These are phyloP conservation scores for Brachyptera putata DNA, from an alignment of 2,888 invertebrate genomes.

Conservation along the genomic window DNA sequence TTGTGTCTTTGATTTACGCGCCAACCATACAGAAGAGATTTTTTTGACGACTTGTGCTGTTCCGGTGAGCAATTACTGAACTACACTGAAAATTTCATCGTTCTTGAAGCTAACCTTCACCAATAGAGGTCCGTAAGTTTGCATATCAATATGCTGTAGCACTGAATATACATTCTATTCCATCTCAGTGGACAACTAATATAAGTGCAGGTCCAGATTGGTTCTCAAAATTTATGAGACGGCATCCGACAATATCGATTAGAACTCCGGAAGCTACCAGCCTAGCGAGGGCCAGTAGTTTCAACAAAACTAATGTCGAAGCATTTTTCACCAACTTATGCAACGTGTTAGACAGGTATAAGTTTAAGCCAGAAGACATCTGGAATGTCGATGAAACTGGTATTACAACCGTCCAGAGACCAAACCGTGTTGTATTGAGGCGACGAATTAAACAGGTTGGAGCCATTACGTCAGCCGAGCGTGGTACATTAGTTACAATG, in stretches of 20 bases:
- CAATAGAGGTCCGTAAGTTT: conserved; percentile 34
- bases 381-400: conserved; percentile 30
- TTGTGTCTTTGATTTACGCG: neutral
- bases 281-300: conserved; percentile 36
- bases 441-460: conserved; percentile 42
- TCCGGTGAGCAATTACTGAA: neutral
- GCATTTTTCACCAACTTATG: conserved; percentile 44
- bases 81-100: neutral
- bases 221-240: conserved; percentile 37
- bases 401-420: conserved; percentile 26
- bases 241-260: conserved; percentile 37
- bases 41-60: neutral
- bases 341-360: conserved; percentile 14
- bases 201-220: conserved; percentile 39
- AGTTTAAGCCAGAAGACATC: conserved; percentile 22
- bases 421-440: conserved; percentile 22
- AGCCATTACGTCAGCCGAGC: conserved; percentile 42
- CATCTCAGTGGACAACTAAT: conserved; percentile 34
- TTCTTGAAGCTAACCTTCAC: neutral
- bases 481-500: conserved; percentile 30
- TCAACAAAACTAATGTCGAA: conserved; percentile 43
- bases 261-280: conserved; percentile 38
- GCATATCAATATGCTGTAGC: conserved; percentile 35
- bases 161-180: conserved; percentile 28
- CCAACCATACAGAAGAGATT: no score